A percentile compares a stretch with the other conserved stretches of the same genome.
These are phyloP conservation scores for Bovichtus diacanthus DNA, from an alignment of 2,797 vertebrate genomes.

Conservation along the genomic window DNA sequence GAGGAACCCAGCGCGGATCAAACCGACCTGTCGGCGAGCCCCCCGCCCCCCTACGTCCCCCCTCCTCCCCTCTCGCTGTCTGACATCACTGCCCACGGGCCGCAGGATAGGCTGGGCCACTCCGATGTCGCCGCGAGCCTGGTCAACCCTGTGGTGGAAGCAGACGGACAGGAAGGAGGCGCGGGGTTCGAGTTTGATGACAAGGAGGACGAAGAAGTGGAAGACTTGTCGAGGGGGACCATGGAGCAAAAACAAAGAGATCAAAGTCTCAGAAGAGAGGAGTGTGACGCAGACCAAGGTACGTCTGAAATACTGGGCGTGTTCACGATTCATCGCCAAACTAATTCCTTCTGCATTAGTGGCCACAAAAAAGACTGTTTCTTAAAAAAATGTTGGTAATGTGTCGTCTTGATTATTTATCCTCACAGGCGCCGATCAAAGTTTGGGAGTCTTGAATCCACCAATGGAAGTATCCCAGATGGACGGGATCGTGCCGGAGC, in stretches of 20 bases:
- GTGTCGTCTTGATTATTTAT: neutral
- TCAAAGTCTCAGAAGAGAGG: slow-evolving; percentile 28
- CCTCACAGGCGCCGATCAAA: slow-evolving; percentile 26
- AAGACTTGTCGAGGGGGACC: slow-evolving; percentile 27
- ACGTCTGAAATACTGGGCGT: neutral
- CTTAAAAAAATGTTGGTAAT: no score
- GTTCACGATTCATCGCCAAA: neutral
- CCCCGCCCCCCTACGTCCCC: slow-evolving; percentile 80
- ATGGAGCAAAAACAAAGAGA: neutral
- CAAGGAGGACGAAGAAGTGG: slow-evolving; percentile 71
- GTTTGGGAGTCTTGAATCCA: slow-evolving; percentile 51
- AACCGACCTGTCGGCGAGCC: slow-evolving; percentile 81
- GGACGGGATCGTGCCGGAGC: slow-evolving; percentile 46
- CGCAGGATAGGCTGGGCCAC: slow-evolving; percentile 76
- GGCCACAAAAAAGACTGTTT: neutral
- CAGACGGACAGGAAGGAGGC: slow-evolving; percentile 57
- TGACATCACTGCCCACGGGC: slow-evolving; percentile 76
- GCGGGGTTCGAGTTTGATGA: slow-evolving; percentile 78
- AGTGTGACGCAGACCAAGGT: slow-evolving; percentile 46
- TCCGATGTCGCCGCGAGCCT: slow-evolving; percentile 72
- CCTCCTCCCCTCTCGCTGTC: slow-evolving; percentile 81
- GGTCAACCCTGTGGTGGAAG: slow-evolving; percentile 67
- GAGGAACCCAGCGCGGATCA: slow-evolving; percentile 82
- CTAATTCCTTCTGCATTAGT: neutral
- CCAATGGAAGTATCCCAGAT: slow-evolving; percentile 43